Conservation (phyloP, 2,888 invertebrate species). For the Acanthosepion lycidas region DNA sequence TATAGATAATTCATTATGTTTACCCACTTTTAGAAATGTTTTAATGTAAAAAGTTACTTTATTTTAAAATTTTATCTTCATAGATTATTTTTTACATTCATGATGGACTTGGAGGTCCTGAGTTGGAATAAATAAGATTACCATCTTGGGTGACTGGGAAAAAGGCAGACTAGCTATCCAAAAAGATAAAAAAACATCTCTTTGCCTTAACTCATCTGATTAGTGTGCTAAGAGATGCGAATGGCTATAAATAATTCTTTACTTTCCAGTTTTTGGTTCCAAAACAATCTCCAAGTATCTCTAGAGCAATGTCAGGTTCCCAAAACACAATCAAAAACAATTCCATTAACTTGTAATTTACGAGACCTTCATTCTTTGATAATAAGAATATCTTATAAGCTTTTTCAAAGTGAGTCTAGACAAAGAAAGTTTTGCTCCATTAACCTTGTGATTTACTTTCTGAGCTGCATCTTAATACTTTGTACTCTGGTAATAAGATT, state of each 20-base stretch:
- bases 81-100: background rate
- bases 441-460: conserved; percentile 33
- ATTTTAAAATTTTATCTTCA: no score
- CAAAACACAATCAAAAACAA: background rate
- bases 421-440: background rate
- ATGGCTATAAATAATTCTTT: conserved; percentile 33
- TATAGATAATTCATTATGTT: no score
- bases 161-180: background rate
- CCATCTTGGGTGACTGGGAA: background rate
- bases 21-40: no score
- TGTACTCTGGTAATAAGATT: background rate
- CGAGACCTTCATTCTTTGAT: background rate
- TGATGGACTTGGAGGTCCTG: background rate
- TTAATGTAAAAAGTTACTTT: no score
- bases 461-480: background rate
- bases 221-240: background rate
- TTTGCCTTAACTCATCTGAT: background rate
- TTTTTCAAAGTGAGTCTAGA: background rate
- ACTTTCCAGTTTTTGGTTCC: background rate
- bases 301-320: background rate
- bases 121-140: background rate
- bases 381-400: background rate
- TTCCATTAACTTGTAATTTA: background rate
- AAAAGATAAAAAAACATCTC: background rate
- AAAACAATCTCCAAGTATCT: background rate